Evolutionary conservation across 2,113 vertebrate species (phyloP).

Genomic region (Lepidothrix coronata): DNA sequence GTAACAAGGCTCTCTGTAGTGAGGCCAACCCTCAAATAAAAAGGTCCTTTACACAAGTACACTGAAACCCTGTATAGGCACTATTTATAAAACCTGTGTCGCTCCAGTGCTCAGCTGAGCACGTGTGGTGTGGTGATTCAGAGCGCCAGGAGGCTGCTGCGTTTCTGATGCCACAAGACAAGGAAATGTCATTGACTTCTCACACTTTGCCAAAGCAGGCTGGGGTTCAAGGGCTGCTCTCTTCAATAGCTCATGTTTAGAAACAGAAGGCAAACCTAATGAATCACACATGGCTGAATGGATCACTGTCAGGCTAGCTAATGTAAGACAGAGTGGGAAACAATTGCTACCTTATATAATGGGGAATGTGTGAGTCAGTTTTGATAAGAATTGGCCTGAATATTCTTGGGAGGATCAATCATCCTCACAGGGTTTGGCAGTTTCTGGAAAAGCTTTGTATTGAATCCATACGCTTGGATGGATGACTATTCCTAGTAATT

Average conservation of each 20-base stretch:
- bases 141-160: background rate
- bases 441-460: background rate
- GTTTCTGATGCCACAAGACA: background rate
- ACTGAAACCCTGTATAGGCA: background rate
- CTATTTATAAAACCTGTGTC: background rate
- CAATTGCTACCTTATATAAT: background rate
- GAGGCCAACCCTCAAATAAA: background rate
- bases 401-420: background rate
- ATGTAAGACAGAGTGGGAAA: background rate
- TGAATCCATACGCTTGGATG: background rate
- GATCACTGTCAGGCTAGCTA: background rate
- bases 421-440: background rate
- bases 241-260: background rate
- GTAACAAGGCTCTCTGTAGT: background rate
- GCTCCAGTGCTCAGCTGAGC: background rate
- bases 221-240: background rate
- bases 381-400: background rate
- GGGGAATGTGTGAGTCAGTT: background rate
- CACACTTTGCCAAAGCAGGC: background rate
- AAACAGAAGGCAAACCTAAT: background rate
- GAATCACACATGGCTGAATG: background rate
- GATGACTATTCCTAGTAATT: background rate
- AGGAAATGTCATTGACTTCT: background rate
- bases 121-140: background rate
- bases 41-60: background rate